A percentile compares a stretch with the other conserved stretches of the same genome.
These are phyloP conservation scores for Leptodactylus fuscus DNA, from an alignment of 2,113 vertebrate species.

Conservation along the genomic window DNA sequence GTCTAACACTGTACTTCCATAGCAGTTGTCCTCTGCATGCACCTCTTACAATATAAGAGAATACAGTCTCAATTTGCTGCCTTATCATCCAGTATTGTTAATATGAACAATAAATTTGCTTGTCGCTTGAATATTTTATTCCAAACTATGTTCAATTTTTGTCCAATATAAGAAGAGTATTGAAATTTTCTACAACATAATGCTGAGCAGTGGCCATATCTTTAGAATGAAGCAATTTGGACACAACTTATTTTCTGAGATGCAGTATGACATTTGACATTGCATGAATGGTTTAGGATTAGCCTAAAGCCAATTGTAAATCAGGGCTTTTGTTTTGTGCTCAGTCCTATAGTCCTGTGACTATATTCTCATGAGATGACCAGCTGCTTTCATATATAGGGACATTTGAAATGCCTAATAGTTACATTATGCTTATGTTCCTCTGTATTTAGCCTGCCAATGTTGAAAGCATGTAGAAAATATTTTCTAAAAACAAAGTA, in stretches of 20 bases:
- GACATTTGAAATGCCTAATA: neutral
- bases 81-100: neutral
- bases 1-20: neutral
- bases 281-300: constrained; percentile 22
- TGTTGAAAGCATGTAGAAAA: neutral
- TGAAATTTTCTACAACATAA: neutral
- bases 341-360: no score
- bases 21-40: no score
- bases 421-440: neutral
- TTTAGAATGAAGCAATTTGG: constrained; percentile 37
- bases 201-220: neutral
- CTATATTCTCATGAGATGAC: constrained; percentile 9
- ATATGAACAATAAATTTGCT: neutral
- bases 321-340: constrained; percentile 26
- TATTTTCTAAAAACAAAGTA: neutral
- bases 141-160: neutral
- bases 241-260: constrained; percentile 43
- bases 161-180: neutral
- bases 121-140: neutral
- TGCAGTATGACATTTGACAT: constrained; percentile 41
- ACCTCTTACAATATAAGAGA: no score
- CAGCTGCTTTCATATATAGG: constrained; percentile 2
- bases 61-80: neutral
- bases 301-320: constrained; percentile 21
- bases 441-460: neutral